These are phyloP conservation scores for Macroglossus sobrinus DNA, from an alignment of 2,113 vertebrate species.

Conservation along the genomic window DNA sequence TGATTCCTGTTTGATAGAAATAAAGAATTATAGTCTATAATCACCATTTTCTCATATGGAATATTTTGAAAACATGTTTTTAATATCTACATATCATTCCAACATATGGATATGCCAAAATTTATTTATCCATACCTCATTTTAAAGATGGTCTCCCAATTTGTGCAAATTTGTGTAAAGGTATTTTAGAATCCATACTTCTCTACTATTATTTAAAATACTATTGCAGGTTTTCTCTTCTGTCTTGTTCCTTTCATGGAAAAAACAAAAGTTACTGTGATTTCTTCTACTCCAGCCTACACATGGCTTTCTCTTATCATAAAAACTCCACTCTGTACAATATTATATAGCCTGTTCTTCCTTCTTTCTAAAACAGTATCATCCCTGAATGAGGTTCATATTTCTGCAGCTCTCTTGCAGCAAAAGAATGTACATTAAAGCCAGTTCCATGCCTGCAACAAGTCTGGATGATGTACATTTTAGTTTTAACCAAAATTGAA, in stretches of 20 bases:
- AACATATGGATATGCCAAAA: constrained; percentile 15
- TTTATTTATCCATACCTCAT: neutral
- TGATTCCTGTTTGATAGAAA: neutral
- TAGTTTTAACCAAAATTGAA: constrained; percentile 26
- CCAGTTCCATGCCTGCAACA: neutral
- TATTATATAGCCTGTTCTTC: neutral
- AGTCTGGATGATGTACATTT: neutral
- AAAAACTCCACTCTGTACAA: neutral
- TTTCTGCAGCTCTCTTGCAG: constrained; percentile 27
- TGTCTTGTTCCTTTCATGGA: neutral
- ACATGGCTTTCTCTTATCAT: neutral
- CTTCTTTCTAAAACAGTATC: neutral
- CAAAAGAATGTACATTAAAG: constrained; percentile 29
- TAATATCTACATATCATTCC: constrained; percentile 18
- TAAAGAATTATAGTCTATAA: constrained; percentile 5
- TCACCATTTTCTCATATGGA: neutral
- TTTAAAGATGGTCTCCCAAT: neutral
- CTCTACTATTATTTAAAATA: neutral
- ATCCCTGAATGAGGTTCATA: neutral
- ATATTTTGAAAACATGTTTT: constrained; percentile 39
- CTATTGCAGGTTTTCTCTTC: neutral
- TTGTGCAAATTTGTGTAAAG: neutral
- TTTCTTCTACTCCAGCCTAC: neutral
- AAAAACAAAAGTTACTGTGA: neutral
- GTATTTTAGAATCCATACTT: neutral